Evolutionary conservation across 2,113 vertebrate genomes (phyloP).

Genomic region (Tretioscincus oriximinensis): DNA sequence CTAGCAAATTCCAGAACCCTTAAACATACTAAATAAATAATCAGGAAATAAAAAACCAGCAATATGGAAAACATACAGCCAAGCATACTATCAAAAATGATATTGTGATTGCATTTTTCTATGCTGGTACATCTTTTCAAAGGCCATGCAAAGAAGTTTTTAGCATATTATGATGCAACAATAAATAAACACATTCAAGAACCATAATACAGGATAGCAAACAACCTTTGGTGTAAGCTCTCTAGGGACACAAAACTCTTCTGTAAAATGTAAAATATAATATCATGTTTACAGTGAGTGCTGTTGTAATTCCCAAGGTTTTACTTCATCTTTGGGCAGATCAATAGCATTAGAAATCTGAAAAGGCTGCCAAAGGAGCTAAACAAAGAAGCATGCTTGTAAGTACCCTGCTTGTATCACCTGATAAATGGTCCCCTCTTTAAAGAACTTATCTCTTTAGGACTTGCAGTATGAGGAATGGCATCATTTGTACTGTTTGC

Average conservation of each 20-base stretch:
- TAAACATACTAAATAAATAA: neutral
- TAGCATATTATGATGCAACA: slow-evolving; percentile 46
- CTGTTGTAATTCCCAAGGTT: slow-evolving; percentile 43
- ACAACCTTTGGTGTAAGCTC: slow-evolving; percentile 29
- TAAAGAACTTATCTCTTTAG: slow-evolving; percentile 99
- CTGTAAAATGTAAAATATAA: slow-evolving; percentile 51
- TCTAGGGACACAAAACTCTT: slow-evolving; percentile 61
- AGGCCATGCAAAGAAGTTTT: slow-evolving; percentile 45
- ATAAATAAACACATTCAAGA: slow-evolving; percentile 8
- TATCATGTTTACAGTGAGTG: slow-evolving; percentile 22
- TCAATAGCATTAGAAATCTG: slow-evolving; percentile 80
- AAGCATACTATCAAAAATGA: slow-evolving; percentile 12
- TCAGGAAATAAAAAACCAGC: neutral
- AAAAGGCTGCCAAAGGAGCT: slow-evolving; percentile 84
- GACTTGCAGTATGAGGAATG: slow-evolving; percentile 97
- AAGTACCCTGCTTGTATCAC: slow-evolving; percentile 91
- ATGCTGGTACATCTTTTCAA: slow-evolving; percentile 52
- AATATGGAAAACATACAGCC: no score
- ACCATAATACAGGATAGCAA: slow-evolving; percentile 58
- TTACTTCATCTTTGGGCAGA: slow-evolving; percentile 68
- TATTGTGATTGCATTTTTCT: slow-evolving; percentile 44
- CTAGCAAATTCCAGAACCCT: neutral
- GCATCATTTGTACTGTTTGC: slow-evolving; percentile 99
- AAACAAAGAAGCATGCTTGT: slow-evolving; percentile 92
- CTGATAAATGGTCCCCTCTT: slow-evolving; percentile 99